Base-by-base conservation (phyloP, 2,797 vertebrate species). In the Pseudochromis fuscus region DNA sequence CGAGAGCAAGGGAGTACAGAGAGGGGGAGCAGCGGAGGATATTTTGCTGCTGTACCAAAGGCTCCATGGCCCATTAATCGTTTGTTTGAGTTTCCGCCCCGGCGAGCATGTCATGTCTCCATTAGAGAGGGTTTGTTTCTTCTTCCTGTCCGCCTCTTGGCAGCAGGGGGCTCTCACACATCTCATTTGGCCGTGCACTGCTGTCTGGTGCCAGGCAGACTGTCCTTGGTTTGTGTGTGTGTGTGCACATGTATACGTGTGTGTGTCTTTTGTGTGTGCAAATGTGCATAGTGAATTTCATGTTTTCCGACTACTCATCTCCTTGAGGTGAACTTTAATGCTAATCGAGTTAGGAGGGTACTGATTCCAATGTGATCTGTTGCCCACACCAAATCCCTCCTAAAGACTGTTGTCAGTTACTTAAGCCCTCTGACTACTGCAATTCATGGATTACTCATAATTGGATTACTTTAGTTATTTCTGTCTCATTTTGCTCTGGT, bases 81-180 rank as follows among this genome's bases (percentile, higher is more conserved):
- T 93, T 94, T 95, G 93, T 94, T 94, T 94, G 92, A 95, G 93
- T 93, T 95, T 95, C 93, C 88, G 91, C 93, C 91, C 91, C 75
- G 73, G 86, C 77, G 86, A 93, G 87, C 94, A 93, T 93, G 92
- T 95, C 93, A 94, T 93, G 92, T 94, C 93, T 95, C 94, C 92
- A 94, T 95, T 94, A 95, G 93, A 89, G 87, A 87, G 89, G 90
- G 92, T 92, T 94, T 94, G 92, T 94, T 94, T 92, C 92, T 89
- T 91, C 90, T 91, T 90, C 81, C 91, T 91, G 90, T 91, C 90
- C 73, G 87, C 88, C 92, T 93, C 85, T 89, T 89, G 92, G 90
- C 94, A 93, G 93, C 92, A 93, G 93, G 93, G 92, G 94, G 93
- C 92, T 93, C 93, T 92, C 89, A 92, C 91, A 94, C 92, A 93